Conservation (phyloP, 2,113 vertebrate species). For the Barnardius zonarius region DNA sequence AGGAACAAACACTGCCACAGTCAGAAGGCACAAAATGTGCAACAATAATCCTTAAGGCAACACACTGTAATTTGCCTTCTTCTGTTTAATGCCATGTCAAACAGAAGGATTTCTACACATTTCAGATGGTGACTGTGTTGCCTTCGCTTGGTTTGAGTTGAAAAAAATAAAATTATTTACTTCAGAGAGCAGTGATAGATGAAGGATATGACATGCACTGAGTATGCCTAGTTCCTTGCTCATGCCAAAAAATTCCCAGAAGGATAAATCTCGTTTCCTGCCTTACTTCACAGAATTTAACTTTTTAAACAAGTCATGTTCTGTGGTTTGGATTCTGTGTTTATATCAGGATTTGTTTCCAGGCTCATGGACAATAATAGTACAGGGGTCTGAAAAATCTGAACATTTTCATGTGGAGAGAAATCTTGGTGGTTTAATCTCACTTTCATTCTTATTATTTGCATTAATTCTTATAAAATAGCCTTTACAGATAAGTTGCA, state of each 20-base stretch:
- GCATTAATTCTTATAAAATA: constrained; percentile 69
- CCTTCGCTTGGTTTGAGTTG: constrained; percentile 75
- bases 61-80: constrained; percentile 49
- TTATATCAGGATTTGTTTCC: constrained; percentile 77
- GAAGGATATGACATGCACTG: constrained; percentile 83
- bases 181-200: constrained; percentile 82
- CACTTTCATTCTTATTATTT: constrained; percentile 72
- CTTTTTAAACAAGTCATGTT: constrained; percentile 84
- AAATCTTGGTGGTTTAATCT: constrained; percentile 71
- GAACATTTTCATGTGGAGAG: constrained; percentile 66
- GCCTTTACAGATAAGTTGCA: constrained; percentile 64
- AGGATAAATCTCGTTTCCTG: constrained; percentile 89
- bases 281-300: constrained; percentile 84
- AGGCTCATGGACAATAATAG: constrained; percentile 72
- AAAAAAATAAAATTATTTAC: constrained; percentile 72
- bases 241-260: constrained; percentile 83
- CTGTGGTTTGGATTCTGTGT: constrained; percentile 80
- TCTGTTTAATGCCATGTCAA: constrained; percentile 78
- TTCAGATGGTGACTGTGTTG: constrained; percentile 74
- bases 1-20: constrained; percentile 71
- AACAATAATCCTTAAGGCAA: constrained; percentile 69
- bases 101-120: constrained; percentile 74
- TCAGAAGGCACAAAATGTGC: constrained; percentile 75
- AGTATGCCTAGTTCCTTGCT: constrained; percentile 82
- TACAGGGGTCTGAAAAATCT: constrained; percentile 66